Evolutionary conservation across 2,797 vertebrate species (phyloP).

Genomic region (Fratercula arctica): DNA sequence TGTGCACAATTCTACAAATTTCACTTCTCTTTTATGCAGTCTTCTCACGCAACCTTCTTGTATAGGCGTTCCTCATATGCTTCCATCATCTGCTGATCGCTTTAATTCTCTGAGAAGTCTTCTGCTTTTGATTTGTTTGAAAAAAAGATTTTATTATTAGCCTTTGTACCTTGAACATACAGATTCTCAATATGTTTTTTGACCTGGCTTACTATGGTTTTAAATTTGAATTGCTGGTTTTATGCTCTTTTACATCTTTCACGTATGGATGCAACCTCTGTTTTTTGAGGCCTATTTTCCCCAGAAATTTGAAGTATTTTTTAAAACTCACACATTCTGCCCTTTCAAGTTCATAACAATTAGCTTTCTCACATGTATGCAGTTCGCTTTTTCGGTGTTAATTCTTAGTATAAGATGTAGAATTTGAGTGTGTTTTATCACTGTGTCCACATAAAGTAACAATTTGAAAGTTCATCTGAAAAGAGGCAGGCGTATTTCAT

Average conservation of each 20-base stretch:
- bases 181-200: neutral
- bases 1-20: neutral
- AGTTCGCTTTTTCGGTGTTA: neutral
- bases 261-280: neutral
- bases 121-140: neutral
- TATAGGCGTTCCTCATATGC: neutral
- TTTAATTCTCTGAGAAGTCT: neutral
- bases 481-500: neutral
- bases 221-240: neutral
- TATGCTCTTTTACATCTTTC: neutral
- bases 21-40: neutral
- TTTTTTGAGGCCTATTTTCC: neutral
- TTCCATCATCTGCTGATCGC: neutral
- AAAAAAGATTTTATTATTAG: neutral
- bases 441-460: neutral
- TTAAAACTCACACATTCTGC: neutral
- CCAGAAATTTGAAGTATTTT: neutral
- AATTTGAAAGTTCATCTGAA: neutral
- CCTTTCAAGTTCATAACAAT: neutral
- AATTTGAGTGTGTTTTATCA: neutral
- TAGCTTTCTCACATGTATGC: neutral
- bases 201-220: neutral
- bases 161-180: neutral
- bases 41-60: fast-evolving
- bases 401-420: neutral